Base-by-base conservation (phyloP, 2,888 invertebrate species). In the Phania funesta region DNA sequence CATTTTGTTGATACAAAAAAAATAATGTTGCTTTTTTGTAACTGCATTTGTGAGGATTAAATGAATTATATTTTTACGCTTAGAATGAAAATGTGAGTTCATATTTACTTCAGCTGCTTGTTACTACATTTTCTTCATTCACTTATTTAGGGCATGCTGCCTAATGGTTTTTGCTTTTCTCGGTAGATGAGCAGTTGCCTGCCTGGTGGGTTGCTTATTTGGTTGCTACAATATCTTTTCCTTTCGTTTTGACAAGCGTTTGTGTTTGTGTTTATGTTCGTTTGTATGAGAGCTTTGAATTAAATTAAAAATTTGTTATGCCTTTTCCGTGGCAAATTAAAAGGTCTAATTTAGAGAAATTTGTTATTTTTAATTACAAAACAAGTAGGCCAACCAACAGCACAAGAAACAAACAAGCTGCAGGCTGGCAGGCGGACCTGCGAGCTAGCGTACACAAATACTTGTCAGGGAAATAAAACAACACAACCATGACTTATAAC, bases 291-390 rank as follows among this genome's bases (percentile, higher is more conserved):
- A 54, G 54, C 32, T 16, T 20, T 70, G 60, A 70, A 82, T 82
- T 82, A 78, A 82, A 78, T 82, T 82, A 75, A 65, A 78, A 82
- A 78, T 78, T 82, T 82, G 74, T 70, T 78, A 75, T 82, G 78
- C 74, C 46, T 50, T 78, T 78, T 74, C 74, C 70, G 82, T 82
- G 70, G 82, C 78, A 82, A 78, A 82, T 82, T 82, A 82, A 70
- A 78, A 82, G 82, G 74, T 70, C 74, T 78, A 70, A 75, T 74
- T 82, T 82, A 44, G 60, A 54, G 70, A 74, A 76, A 82, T 78
- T 82, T 82, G 70, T 78, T 82, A 82, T 78, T 82, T 81, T 78
- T 82, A 82, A 82, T 82, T 82, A 70, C 70, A 74, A 74, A 78
- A 78, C 70, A 82, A 82, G 64, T 82, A 73, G 74, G 82, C 74